Evolutionary conservation across 1,140 invertebrate genomes (phyloP).

Genomic region (Laupala kohalensis): DNA sequence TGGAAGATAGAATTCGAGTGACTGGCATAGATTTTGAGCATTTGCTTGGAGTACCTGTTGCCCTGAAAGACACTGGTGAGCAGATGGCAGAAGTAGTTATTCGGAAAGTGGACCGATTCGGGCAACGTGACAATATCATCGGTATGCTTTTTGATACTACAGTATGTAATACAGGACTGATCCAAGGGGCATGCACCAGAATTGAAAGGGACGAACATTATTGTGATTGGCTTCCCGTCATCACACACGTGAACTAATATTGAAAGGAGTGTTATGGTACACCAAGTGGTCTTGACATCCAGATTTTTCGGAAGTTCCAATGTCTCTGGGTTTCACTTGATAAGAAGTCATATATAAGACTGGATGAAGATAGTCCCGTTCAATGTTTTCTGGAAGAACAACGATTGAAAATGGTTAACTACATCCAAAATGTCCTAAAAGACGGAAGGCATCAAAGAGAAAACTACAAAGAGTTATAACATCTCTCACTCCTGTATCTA

Average conservation of each 20-base stretch:
- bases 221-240: constrained; percentile 9
- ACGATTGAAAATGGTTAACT: constrained; percentile 14
- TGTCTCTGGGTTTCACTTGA: constrained; percentile 8
- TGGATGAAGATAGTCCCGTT: constrained; percentile 1
- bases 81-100: constrained; percentile 11
- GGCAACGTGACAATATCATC: constrained; percentile 12
- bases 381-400: constrained; percentile 1
- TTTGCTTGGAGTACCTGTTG: constrained; percentile 6
- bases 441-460: too few relatives aligned
- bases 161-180: constrained; percentile 12
- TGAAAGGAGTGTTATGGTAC: too few relatives aligned
- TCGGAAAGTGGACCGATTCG: constrained; percentile 11
- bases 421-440: constrained; percentile 8
- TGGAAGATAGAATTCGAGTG: constrained; percentile 1
- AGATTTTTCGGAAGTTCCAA: constrained; percentile 12
- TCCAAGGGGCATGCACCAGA: constrained; percentile 11
- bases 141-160: constrained; percentile 11
- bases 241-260: constrained; percentile 6
- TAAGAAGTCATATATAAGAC: constrained; percentile 13
- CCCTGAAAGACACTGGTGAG: constrained; percentile 12
- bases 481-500: background rate
- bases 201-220: constrained; percentile 11
- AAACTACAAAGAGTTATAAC: constrained; percentile 8
- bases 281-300: constrained; percentile 11
- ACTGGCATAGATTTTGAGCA: constrained; percentile 2